phyloP scores from a whole-genome alignment of 2,888 invertebrate genomes.

The Panopea generosa region DNA sequence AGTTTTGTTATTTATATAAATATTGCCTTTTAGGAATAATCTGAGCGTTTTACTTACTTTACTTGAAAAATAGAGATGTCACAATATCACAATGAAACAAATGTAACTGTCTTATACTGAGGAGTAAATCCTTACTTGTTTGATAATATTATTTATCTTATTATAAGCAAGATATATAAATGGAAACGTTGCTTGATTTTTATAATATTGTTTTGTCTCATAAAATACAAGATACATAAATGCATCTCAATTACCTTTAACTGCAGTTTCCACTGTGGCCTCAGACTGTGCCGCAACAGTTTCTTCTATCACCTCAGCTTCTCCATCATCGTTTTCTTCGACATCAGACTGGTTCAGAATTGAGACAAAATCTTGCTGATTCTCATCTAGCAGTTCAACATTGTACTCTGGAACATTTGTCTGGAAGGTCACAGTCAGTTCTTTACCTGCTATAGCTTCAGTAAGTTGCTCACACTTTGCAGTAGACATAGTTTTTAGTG shows the following conservation, averaged over 20 bases:
- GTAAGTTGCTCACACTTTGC: slow-evolving; percentile 64
- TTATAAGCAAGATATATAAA: too few species aligned
- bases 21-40: too few species aligned
- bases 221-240: too few species aligned
- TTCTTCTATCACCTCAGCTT: slow-evolving; percentile 12
- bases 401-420: slow-evolving; percentile 31
- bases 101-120: too few species aligned
- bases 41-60: too few species aligned
- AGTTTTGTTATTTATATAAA: too few species aligned
- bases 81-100: too few species aligned
- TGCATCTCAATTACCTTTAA: slow-evolving; percentile 33
- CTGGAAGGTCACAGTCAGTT: slow-evolving; percentile 40
- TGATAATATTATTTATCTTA: too few species aligned
- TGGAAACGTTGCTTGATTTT: too few species aligned
- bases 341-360: not conserved
- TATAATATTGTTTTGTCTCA: too few species aligned
- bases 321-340: not conserved
- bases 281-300: not conserved
- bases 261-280: slow-evolving; percentile 1
- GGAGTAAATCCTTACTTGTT: too few species aligned
- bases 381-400: slow-evolving; percentile 58
- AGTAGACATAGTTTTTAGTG: slow-evolving; percentile 50
- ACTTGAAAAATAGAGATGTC: too few species aligned
- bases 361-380: slow-evolving; percentile 25
- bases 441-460: slow-evolving; percentile 60